Evolutionary conservation across 2,113 vertebrate genomes (phyloP).

Genomic region (Diadophis punctatus): DNA sequence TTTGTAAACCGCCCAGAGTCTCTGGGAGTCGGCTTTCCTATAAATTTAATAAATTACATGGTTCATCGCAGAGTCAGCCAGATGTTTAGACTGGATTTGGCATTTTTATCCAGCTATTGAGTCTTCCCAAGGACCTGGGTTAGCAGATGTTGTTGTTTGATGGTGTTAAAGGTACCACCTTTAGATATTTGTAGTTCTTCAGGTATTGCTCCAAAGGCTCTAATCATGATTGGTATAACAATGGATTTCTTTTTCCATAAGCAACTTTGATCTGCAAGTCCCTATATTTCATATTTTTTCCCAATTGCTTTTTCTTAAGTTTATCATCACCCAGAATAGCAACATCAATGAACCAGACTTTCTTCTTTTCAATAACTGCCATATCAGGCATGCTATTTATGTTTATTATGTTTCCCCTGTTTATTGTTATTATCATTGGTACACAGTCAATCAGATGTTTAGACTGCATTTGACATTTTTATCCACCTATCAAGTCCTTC

Average conservation of each 20-base stretch:
- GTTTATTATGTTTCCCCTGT: no score
- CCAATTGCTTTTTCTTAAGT: no score
- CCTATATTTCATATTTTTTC: no score
- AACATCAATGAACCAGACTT: no score
- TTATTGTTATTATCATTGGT: no score
- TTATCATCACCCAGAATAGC: no score
- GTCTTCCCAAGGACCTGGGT: not conserved
- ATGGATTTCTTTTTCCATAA: not conserved
- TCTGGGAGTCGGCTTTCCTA: not conserved
- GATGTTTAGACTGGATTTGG: not conserved
- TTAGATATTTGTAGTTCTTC: not conserved
- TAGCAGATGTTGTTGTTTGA: not conserved
- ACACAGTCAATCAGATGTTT: no score
- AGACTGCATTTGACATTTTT: no score
- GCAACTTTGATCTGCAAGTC: no score
- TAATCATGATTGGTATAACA: not conserved
- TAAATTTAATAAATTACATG: not conserved
- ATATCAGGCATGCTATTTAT: no score
- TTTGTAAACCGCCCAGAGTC: not conserved
- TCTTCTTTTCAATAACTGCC: no score
- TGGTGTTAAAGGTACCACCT: not conserved
- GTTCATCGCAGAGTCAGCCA: not conserved
- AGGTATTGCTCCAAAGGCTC: not conserved
- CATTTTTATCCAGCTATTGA: not conserved
- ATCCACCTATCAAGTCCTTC: no score